These are phyloP conservation scores for Hirtodrosophila alboralis DNA, from an alignment of 2,888 invertebrate genomes.

Conservation along the genomic window DNA sequence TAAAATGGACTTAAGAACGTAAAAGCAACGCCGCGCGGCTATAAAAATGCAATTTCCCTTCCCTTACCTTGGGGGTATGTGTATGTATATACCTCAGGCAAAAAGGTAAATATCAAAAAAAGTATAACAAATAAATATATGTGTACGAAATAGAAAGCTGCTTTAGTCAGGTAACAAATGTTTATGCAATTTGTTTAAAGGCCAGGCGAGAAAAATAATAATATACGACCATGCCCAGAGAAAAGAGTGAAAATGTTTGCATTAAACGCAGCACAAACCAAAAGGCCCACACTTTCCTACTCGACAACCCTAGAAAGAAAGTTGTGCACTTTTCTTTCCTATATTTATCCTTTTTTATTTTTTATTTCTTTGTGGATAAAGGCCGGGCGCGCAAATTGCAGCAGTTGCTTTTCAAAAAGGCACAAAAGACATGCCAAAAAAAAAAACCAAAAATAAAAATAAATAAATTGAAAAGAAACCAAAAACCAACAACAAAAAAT, in stretches of 20 bases:
- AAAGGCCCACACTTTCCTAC: conserved; percentile 5
- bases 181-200: conserved; percentile 68
- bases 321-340: conserved; percentile 28
- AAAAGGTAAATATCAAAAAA: conserved; percentile 6
- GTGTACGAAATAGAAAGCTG: conserved; percentile 48
- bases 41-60: conserved; percentile 64
- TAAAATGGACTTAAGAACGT: conserved; percentile 63
- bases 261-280: conserved; percentile 39
- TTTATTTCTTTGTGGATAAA: conserved; percentile 34
- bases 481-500: too few relatives aligned
- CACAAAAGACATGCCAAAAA: conserved; percentile 27
- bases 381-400: conserved; percentile 56
- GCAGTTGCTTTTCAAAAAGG: conserved; percentile 37
- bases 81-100: too few relatives aligned
- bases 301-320: conserved; percentile 15
- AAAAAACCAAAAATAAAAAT: conserved; percentile 5
- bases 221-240: conserved; percentile 31
- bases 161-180: conserved; percentile 66
- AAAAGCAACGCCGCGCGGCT: conserved; percentile 45
- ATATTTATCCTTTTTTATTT: conserved; percentile 13
- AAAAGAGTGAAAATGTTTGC: conserved; percentile 39
- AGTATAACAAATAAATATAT: conserved; percentile 20
- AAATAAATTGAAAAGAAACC: too few relatives aligned
- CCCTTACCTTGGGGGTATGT: neutral
- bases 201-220: conserved; percentile 40